Conservation (phyloP, 2,888 invertebrate genomes). For the Stenotaenia linearis region DNA sequence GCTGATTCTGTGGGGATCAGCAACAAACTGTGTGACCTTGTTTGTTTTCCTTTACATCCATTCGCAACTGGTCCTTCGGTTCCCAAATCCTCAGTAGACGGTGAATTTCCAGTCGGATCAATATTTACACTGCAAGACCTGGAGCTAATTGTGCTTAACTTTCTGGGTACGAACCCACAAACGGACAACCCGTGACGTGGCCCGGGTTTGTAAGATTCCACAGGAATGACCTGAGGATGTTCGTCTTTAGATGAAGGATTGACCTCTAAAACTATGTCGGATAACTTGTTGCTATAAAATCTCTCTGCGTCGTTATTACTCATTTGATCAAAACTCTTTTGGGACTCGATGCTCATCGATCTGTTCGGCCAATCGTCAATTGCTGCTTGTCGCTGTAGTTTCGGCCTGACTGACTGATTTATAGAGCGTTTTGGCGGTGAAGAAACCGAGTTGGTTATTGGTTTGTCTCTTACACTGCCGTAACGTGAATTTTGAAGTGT, state of each 20-base stretch:
- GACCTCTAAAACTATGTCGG: not conserved
- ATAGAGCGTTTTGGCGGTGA: slow-evolving; percentile 21
- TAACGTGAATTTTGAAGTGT: not conserved
- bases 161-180: slow-evolving; percentile 39
- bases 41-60: not conserved
- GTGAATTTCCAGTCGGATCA: slow-evolving; percentile 13
- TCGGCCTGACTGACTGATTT: slow-evolving; percentile 23
- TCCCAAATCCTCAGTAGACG: not conserved
- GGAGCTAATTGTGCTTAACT: slow-evolving; percentile 41
- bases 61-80: not conserved
- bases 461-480: slow-evolving; percentile 1
- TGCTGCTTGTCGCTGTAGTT: slow-evolving; percentile 22
- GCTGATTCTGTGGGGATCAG: not conserved
- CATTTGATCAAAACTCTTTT: not conserved
- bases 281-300: not conserved
- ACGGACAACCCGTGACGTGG: not conserved
- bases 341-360: not conserved
- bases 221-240: not conserved
- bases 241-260: not conserved
- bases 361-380: slow-evolving; percentile 24
- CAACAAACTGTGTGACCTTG: not conserved
- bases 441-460: not conserved
- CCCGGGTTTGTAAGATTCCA: not conserved
- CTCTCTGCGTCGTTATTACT: not conserved
- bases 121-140: slow-evolving; percentile 37